Base-by-base conservation (phyloP, 2,888 invertebrate species). In the Scaptomyza flava region DNA sequence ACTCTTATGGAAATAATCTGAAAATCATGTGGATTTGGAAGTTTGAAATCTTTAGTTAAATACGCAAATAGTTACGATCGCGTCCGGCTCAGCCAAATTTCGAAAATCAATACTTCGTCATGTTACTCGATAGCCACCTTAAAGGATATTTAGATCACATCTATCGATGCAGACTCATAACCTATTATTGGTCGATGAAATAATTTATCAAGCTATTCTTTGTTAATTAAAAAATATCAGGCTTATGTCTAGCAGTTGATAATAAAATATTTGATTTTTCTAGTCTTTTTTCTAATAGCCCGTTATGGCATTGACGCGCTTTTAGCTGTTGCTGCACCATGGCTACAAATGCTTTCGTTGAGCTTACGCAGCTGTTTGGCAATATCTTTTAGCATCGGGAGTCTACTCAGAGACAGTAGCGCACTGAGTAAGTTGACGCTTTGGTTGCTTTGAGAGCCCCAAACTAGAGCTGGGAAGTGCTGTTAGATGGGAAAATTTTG, bases 311-410 rank as follows among this genome's bases (percentile, higher is more conserved):
- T 11, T 14, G 23, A 14, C 23, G 50, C 33, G 12, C 12, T 17
- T 17, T 20, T 34, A 48, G 6, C 48, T n/a, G 31, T 30, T 46
- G 46, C 46, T 47, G 48, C 12, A 48, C n/a, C 48, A 33, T 33
- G 33, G 48, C 12, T 34, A 33, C 20, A 20, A 34, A 11, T 17
- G 12, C 50, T 9, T 36, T 20, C 50, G 34, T 34, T 14, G 34
- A 36, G 50, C 51, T 14, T 11, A 11, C n/a, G 51, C 51, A 36
- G 50, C 36, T 36, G 36, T 27, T 36, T 36, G 50, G 23, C 50
- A 12, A 23, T 36, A 50, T 50, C 47, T 31, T 47, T 51, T 51
- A 51, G 38, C 14, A 51, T 12, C 27, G 5, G 51, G 14, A 51
- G 8, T 38, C 38, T 51, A 14, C 14, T 11, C 51, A 36, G 51